phyloP scores from a whole-genome alignment of 2,113 vertebrate genomes.

The Pelmatolapia mariae region DNA sequence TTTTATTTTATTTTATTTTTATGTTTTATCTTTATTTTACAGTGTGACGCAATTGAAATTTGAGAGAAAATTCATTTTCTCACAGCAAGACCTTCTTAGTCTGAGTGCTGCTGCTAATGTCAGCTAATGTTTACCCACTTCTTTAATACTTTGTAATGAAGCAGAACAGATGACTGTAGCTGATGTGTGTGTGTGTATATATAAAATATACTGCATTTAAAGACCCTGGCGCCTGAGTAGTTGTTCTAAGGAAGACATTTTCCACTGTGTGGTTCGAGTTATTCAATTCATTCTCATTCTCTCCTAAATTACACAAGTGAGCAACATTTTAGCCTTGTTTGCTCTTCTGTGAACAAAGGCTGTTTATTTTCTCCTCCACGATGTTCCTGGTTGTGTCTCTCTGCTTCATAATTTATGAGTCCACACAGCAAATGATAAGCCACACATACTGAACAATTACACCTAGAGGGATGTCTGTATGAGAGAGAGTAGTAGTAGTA shows the following conservation, averaged over 20 bases:
- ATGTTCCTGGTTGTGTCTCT: not conserved
- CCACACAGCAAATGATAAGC: not conserved
- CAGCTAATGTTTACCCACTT: not conserved
- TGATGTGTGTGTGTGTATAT: not conserved
- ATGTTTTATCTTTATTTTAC: not conserved
- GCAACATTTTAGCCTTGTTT: conserved; percentile 12
- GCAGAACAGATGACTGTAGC: not conserved
- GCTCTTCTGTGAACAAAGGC: conserved; percentile 2
- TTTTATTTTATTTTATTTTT: not conserved
- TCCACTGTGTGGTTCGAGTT: not conserved
- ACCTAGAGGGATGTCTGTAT: not conserved
- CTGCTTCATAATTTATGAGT: conserved; percentile 35
- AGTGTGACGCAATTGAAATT: not conserved
- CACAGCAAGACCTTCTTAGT: not conserved
- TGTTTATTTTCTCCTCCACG: conserved; percentile 30
- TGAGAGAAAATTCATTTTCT: not conserved
- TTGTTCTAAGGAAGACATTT: not conserved
- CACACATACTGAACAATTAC: not conserved
- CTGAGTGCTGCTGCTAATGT: not conserved
- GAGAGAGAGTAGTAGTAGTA: not conserved
- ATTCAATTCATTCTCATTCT: conserved; percentile 9
- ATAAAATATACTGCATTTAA: not conserved
- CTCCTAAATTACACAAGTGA: conserved; percentile 20
- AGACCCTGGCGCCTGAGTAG: not conserved
- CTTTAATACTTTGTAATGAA: not conserved